Percentiles rank a stretch among this genome's conserved stretches.
phyloP scores from a whole-genome alignment of 2,888 invertebrate genomes.

The Drosophila pegasa region DNA sequence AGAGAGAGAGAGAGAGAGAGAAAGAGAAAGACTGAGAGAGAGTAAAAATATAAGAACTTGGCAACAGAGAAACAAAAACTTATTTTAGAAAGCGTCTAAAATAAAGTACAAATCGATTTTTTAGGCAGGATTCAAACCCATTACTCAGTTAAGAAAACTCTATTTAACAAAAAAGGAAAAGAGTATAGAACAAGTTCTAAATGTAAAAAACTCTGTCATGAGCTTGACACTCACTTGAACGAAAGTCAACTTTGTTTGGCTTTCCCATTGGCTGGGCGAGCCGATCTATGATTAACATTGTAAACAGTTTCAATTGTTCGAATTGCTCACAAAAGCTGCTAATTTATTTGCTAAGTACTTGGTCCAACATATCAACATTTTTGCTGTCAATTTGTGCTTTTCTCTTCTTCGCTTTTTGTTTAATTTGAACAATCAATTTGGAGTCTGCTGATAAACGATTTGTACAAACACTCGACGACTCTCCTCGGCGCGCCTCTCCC shows the following conservation, averaged over 20 bases:
- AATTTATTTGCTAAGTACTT: conserved; percentile 43
- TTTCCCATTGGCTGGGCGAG: neutral
- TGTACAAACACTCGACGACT: conserved; percentile 1
- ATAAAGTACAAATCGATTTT: neutral
- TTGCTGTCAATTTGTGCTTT: conserved; percentile 23
- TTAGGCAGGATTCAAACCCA: neutral
- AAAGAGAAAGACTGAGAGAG: neutral
- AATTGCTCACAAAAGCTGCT: conserved; percentile 16
- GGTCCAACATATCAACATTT: conserved; percentile 5
- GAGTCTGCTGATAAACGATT: conserved; percentile 24
- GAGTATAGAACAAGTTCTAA: too few relatives aligned
- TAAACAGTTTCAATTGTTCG: conserved; percentile 4
- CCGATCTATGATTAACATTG: neutral
- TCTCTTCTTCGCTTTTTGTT: conserved; percentile 3
- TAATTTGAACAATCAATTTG: conserved; percentile 34
- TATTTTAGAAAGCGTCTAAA: neutral
- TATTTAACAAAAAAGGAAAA: too few relatives aligned
- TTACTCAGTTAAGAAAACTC: too few relatives aligned
- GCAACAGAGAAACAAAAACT: neutral
- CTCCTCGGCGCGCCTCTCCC: neutral
- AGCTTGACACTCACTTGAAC: too few relatives aligned
- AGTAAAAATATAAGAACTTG: neutral
- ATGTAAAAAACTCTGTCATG: too few relatives aligned
- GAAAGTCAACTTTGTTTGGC: neutral
- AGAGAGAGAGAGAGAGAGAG: neutral